Percentiles rank a stretch among this genome's conserved stretches.
These are phyloP conservation scores for Dinocampus coccinellae DNA, from an alignment of 2,888 invertebrate species.

Conservation along the genomic window DNA sequence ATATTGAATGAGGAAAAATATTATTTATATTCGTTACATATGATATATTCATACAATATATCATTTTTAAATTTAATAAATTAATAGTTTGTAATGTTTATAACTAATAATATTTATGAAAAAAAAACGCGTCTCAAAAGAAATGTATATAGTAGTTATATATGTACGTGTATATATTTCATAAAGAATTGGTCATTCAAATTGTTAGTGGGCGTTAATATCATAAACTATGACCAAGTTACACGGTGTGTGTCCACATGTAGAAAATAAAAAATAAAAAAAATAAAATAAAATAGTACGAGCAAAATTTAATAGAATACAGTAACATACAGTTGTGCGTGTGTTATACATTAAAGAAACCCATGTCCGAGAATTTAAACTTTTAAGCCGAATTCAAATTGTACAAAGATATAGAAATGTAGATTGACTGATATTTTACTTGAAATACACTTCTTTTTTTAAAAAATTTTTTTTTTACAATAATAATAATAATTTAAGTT, in stretches of 20 bases:
- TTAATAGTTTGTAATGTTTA: neutral
- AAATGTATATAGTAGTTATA: neutral
- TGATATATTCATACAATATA: neutral
- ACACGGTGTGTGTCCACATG: too few relatives aligned
- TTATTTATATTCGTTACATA: neutral
- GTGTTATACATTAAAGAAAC: slow-evolving; percentile 36
- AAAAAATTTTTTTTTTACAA: too few relatives aligned
- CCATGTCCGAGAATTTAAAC: slow-evolving; percentile 50
- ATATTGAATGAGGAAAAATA: neutral
- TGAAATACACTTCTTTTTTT: too few relatives aligned
- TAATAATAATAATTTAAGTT: too few relatives aligned
- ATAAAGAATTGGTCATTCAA: slow-evolving; percentile 31
- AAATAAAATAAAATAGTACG: too few relatives aligned
- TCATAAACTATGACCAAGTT: neutral
- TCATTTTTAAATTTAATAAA: neutral
- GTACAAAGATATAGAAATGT: neutral
- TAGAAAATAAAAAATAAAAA: too few relatives aligned
- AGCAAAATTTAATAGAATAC: too few relatives aligned
- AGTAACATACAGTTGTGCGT: slow-evolving; percentile 16
- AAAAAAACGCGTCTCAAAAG: neutral
- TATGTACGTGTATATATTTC: neutral
- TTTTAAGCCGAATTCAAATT: slow-evolving; percentile 54
- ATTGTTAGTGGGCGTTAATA: slow-evolving; percentile 44
- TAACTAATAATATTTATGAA: neutral
- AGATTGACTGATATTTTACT: too few relatives aligned